A percentile compares a stretch with the other conserved stretches of the same genome.
Evolutionary conservation across 1,140 invertebrate species (phyloP).

Genomic region (Tetragonula clypearis): DNA sequence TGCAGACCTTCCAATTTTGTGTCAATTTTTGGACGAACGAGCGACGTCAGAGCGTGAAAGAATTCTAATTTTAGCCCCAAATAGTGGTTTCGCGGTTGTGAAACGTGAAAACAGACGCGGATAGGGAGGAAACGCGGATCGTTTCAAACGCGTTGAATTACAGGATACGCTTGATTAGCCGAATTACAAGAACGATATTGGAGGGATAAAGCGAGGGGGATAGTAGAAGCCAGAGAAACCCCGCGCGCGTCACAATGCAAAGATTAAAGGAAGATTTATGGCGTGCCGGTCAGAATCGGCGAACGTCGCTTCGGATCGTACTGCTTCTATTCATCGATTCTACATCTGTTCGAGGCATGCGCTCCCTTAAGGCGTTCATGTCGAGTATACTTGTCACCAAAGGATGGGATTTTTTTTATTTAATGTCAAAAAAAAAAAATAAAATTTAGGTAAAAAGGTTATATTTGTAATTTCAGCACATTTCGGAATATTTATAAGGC

Average conservation of each 20-base stretch:
- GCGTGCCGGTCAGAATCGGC: neutral
- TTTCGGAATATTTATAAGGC: no score
- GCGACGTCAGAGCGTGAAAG: neutral
- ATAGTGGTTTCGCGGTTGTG: neutral
- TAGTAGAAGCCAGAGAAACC: neutral
- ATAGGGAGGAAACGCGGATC: constrained; percentile 7
- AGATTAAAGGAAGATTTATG: constrained; percentile 9
- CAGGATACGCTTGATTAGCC: constrained; percentile 74
- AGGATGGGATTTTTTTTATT: no score
- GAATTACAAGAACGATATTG: constrained; percentile 36
- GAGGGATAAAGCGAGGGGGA: constrained; percentile 28
- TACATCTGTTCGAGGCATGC: neutral
- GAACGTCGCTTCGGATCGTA: neutral
- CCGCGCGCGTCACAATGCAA: constrained; percentile 5
- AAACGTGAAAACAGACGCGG: neutral
- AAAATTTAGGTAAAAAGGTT: no score
- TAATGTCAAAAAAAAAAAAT: no score
- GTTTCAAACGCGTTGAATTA: constrained; percentile 47
- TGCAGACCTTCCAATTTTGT: no score
- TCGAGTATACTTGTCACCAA: no score
- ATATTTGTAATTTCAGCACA: no score
- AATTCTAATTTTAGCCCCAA: neutral
- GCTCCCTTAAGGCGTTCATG: no score
- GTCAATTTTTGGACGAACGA: neutral
- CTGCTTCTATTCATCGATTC: neutral